Conservation (phyloP, 2,113 vertebrate genomes). For the Anser cygnoides region DNA sequence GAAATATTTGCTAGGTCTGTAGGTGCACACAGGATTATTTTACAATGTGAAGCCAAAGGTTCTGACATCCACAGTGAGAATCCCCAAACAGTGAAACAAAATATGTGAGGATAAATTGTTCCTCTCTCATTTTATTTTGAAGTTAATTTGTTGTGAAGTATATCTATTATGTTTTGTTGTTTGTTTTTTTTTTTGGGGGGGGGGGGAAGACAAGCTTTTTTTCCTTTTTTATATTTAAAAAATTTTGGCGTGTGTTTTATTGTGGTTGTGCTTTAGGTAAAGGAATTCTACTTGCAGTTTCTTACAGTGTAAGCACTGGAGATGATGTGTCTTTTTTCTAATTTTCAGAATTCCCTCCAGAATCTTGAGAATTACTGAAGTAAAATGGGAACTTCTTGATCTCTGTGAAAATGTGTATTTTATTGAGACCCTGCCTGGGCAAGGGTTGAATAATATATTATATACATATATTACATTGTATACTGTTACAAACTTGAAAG, state of each 20-base stretch:
- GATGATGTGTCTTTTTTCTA: accelerated
- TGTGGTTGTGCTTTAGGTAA: background rate
- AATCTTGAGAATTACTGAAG: background rate
- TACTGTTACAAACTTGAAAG: background rate
- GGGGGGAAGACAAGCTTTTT: background rate
- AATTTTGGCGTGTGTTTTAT: background rate
- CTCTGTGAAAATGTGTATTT: background rate
- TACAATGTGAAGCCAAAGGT: background rate
- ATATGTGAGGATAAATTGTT: background rate
- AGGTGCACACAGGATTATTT: background rate
- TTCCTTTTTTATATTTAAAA: background rate
- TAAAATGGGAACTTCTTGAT: background rate
- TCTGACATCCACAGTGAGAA: background rate
- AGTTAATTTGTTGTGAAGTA: background rate
- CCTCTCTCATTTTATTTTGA: background rate
- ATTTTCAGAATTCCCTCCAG: background rate
- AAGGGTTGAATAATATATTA: background rate
- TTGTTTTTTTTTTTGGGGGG: background rate
- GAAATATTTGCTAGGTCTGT: background rate
- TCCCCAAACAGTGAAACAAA: background rate
- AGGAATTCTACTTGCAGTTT: background rate
- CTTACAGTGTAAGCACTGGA: background rate
- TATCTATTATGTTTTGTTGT: background rate
- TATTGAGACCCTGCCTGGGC: background rate
- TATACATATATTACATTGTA: background rate